phyloP scores from a whole-genome alignment of 1,140 invertebrate species.

The Penaeus indicus region DNA sequence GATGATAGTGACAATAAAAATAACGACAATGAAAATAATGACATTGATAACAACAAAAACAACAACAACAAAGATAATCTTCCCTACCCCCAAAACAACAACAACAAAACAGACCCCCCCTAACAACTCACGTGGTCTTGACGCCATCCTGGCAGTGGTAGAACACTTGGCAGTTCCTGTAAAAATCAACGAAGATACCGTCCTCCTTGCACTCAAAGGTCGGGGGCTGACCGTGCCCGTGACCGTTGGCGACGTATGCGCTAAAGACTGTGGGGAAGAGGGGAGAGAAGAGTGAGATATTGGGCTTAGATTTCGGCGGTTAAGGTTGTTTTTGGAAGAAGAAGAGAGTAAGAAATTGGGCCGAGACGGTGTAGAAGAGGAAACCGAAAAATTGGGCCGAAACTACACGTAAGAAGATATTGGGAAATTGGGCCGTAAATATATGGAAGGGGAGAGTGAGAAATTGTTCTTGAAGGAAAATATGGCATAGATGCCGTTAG shows the following conservation, averaged over 20 bases:
- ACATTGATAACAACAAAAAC: background rate
- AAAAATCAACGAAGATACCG: slow-evolving; percentile 20
- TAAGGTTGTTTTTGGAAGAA: no score
- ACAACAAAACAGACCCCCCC: background rate
- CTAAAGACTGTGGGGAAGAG: background rate
- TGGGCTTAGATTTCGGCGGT: no score
- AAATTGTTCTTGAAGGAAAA: no score
- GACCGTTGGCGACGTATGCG: slow-evolving; percentile 3
- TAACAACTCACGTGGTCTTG: background rate
- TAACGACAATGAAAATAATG: background rate
- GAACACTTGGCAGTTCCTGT: slow-evolving; percentile 9
- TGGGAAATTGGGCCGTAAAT: no score
- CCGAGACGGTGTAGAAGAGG: no score
- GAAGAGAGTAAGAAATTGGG: no score
- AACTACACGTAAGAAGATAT: no score
- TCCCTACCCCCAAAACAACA: background rate
- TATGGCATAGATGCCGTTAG: no score
- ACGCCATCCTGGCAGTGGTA: slow-evolving; percentile 16
- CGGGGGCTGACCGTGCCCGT: slow-evolving; percentile 6
- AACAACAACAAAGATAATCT: background rate
- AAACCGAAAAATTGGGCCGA: no score
- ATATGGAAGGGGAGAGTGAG: no score
- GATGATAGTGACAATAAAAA: background rate
- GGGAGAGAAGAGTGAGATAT: background rate
- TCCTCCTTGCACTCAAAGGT: slow-evolving; percentile 19